Evolutionary conservation across 2,888 invertebrate genomes (phyloP).

Genomic region (Heliconius sara): DNA sequence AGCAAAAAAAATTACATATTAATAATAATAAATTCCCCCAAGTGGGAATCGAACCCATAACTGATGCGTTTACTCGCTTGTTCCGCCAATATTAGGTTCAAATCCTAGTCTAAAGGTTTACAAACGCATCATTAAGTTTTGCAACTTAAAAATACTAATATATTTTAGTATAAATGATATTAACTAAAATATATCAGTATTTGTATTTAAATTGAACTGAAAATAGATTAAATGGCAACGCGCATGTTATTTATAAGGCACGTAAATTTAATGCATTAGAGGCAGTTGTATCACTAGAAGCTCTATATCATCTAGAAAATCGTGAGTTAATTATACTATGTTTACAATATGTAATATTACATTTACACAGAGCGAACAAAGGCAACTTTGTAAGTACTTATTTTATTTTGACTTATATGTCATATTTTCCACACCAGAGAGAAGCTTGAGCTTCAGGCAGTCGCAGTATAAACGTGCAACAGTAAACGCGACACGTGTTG

Average conservation of each 20-base stretch:
- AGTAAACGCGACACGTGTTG: too few relatives aligned
- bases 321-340: neutral
- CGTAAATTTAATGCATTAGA: conserved; percentile 25
- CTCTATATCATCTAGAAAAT: conserved; percentile 11
- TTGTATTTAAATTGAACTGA: neutral
- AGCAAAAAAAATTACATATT: too few relatives aligned
- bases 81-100: too few relatives aligned
- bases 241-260: conserved; percentile 17
- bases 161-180: too few relatives aligned
- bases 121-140: neutral
- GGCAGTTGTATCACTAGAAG: conserved; percentile 3
- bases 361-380: neutral
- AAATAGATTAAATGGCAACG: conserved; percentile 5
- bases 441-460: neutral
- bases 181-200: too few relatives aligned
- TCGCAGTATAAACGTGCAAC: too few relatives aligned
- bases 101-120: neutral
- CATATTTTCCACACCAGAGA: neutral
- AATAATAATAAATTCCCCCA: too few relatives aligned
- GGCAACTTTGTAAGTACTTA: neutral
- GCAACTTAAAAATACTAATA: too few relatives aligned
- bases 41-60: too few relatives aligned
- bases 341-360: neutral
- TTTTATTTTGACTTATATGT: neutral
- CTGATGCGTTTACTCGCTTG: too few relatives aligned